These are phyloP conservation scores for Dryocosmus kuriphilus DNA, from an alignment of 2,888 invertebrate species.

Conservation along the genomic window DNA sequence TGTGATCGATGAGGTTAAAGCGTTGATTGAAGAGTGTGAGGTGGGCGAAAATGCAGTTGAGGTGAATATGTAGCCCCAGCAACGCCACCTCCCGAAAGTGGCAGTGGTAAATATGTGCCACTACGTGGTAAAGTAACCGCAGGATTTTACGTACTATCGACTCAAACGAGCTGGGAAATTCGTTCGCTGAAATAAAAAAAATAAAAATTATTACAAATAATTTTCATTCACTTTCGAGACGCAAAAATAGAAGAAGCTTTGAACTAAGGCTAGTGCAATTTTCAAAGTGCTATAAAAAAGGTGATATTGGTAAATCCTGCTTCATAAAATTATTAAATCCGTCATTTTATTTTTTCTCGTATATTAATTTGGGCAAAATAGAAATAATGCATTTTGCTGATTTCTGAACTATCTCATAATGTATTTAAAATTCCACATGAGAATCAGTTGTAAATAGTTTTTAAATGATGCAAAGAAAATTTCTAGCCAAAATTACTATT, in stretches of 20 bases:
- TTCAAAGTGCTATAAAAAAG: neutral
- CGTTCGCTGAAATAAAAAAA: slow-evolving; percentile 84
- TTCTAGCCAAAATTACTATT: no score
- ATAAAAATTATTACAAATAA: neutral
- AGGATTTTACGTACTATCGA: slow-evolving; percentile 97
- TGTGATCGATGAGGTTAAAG: slow-evolving; percentile 95
- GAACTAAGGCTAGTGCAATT: neutral
- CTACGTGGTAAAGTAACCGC: slow-evolving; percentile 97
- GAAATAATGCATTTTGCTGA: no score
- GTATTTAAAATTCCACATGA: no score
- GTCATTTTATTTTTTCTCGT: no score
- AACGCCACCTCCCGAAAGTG: slow-evolving; percentile 97
- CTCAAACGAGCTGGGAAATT: slow-evolving; percentile 97
- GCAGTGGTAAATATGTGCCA: slow-evolving; percentile 98
- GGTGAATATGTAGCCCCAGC: slow-evolving; percentile 95
- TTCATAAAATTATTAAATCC: no score
- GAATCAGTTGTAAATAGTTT: no score
- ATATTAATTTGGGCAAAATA: no score
- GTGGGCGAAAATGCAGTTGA: slow-evolving; percentile 98
- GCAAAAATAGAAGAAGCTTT: slow-evolving; percentile 37
- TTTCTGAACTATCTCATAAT: no score
- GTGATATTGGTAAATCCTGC: no score
- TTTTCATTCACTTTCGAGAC: neutral
- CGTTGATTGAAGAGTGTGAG: slow-evolving; percentile 91
- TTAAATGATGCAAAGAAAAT: no score